Percentiles rank a stretch among this genome's conserved stretches.
Conservation (phyloP, 64 coral and sea anemone species). For the Stichodactyla helianthus region DNA sequence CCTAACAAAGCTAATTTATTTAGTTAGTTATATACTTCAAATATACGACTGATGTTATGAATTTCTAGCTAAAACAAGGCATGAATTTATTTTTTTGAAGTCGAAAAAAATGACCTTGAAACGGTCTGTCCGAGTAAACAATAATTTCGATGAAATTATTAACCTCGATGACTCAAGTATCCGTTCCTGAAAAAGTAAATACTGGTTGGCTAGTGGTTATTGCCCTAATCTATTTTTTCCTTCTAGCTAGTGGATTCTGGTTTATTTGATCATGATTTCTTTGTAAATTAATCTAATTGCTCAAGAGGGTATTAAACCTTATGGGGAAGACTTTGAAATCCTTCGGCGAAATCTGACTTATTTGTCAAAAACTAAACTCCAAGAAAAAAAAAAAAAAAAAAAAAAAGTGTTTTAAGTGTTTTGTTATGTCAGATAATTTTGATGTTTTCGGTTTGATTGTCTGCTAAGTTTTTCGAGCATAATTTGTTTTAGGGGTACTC, state of each 20-base stretch:
- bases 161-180: neutral
- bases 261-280: conserved; percentile 1
- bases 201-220: neutral
- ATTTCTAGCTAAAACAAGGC: neutral
- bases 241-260: neutral
- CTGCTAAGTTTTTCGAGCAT: neutral
- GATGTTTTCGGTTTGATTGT: neutral
- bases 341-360: neutral
- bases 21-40: neutral
- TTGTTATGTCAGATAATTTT: conserved; percentile 5
- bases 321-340: neutral
- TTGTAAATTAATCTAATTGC: neutral
- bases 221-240: neutral
- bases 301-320: neutral
- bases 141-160: neutral
- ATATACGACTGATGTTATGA: neutral
- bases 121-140: conserved; percentile 10
- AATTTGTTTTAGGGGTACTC: neutral
- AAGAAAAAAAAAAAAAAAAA: too few species aligned
- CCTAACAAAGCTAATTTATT: neutral
- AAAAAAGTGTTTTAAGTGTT: neutral
- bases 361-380: neutral
- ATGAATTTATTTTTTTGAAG: conserved; percentile 13
- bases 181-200: neutral
- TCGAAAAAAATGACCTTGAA: conserved; percentile 1